Base-by-base conservation (phyloP, 2,888 invertebrate species). In the Dascillus cervinus region DNA sequence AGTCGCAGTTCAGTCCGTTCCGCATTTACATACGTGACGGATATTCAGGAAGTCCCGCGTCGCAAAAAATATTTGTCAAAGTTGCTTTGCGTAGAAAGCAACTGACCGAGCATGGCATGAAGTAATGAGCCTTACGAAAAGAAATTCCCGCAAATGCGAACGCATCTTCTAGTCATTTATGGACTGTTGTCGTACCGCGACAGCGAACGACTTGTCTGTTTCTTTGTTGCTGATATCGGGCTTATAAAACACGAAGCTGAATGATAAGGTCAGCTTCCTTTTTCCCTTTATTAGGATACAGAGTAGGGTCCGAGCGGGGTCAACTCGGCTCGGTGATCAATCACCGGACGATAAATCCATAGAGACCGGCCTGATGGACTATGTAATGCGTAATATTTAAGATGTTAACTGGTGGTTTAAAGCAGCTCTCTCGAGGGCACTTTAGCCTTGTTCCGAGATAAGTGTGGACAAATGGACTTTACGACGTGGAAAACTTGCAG, bases 351-450 rank as follows among this genome's bases (percentile, higher is more conserved):
- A 35, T 42, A 47, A 38, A 41, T 41, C 44, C 42, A 34, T 34
- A 37, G 47, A 48, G 48, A 47, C 40, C 35, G 22, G 37, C 43
- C 47, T 50, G 49, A 52, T 51, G 49, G 49, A 47, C 51, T 52
- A 47, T 60, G 59, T 63, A 61, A 62, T 62, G 60, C 55, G 56
- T 59, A 60, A 60, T 62, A 58, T 60, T 62, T 59, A 63, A 63
- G 64, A 63, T 62, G 62, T 62, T 62, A 62, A 61, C 64, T 58
- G 58, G 58, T 53, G 59, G 59, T 61, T 61, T 62, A 59, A 59
- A 59, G 44, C 50, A 47, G 44, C 50, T 56, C 61, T 60, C 62
- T 42, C 37, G 60, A 57, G 62, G 55, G 55, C 53, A 56, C 54
- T 62, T 59, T 42, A 37, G 22, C 34, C 17, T 15, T 40, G n/a